A percentile compares a stretch with the other conserved stretches of the same genome.
Conservation (phyloP, 2,113 vertebrate genomes). For the Silurus glanis region DNA sequence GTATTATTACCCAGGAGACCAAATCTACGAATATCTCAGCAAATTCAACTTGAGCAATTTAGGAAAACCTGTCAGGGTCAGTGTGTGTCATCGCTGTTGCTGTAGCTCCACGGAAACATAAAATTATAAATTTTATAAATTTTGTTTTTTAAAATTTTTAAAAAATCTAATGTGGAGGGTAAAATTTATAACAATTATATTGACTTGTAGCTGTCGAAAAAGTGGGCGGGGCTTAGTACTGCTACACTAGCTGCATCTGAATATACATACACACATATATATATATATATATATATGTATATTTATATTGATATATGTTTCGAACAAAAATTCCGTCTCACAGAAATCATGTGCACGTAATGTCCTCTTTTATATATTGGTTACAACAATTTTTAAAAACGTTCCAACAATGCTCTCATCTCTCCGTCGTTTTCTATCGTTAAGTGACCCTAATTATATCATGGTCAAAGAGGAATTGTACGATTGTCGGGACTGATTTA, state of each 20-base stretch:
- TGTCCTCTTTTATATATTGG: slow-evolving; percentile 22
- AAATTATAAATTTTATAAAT: no score
- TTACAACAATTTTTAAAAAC: background rate
- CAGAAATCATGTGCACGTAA: slow-evolving; percentile 3
- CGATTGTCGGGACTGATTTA: background rate
- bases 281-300: no score
- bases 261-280: no score
- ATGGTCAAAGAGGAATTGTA: slow-evolving; percentile 7
- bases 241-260: background rate
- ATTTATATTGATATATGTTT: background rate
- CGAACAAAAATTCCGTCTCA: background rate
- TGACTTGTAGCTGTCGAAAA: background rate
- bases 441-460: background rate
- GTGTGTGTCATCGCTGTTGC: no score
- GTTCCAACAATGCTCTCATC: background rate
- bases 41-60: no score
- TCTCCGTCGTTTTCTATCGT: background rate
- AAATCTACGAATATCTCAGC: no score
- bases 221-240: background rate
- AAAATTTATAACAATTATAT: background rate
- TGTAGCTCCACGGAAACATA: no score
- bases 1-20: no score
- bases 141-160: background rate
- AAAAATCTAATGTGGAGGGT: background rate
- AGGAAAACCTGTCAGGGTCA: no score